These are phyloP conservation scores for Marisa cornuarietis DNA, from an alignment of 1,140 invertebrate genomes.

Conservation along the genomic window DNA sequence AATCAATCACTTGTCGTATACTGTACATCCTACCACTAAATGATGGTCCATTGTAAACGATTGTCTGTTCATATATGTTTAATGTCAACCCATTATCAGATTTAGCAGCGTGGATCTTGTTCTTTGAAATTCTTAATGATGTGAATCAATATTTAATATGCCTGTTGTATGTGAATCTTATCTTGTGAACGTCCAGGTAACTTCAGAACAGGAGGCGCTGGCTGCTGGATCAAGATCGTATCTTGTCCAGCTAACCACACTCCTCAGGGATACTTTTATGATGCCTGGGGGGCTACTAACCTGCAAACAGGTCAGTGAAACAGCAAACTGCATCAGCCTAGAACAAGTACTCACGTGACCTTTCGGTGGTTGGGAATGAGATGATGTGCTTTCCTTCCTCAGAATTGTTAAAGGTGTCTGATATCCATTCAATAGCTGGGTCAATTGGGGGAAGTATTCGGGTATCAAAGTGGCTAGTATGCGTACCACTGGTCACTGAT, in stretches of 20 bases:
- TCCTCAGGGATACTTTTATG: slow-evolving; percentile 31
- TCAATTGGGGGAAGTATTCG: no score
- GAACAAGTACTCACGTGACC: not conserved
- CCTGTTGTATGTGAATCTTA: not conserved
- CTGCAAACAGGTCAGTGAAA: slow-evolving; percentile 12
- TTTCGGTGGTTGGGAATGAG: not conserved
- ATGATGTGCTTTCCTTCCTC: not conserved
- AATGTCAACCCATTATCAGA: not conserved
- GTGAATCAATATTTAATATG: no score
- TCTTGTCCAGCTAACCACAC: slow-evolving; percentile 23
- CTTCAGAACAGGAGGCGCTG: slow-evolving; percentile 23
- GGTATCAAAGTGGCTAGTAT: no score
- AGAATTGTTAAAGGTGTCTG: no score
- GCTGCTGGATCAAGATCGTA: slow-evolving; percentile 40
- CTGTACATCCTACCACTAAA: no score
- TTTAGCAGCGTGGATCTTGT: no score
- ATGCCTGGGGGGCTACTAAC: slow-evolving; percentile 33
- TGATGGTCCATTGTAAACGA: no score
- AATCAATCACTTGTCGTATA: no score
- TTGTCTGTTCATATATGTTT: no score
- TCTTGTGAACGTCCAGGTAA: slow-evolving; percentile 20
- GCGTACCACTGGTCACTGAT: no score
- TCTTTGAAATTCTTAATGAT: no score
- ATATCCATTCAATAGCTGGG: no score
- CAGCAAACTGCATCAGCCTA: not conserved